These are phyloP conservation scores for Alfaro cultratus DNA, from an alignment of 2,797 vertebrate genomes.

Conservation along the genomic window DNA sequence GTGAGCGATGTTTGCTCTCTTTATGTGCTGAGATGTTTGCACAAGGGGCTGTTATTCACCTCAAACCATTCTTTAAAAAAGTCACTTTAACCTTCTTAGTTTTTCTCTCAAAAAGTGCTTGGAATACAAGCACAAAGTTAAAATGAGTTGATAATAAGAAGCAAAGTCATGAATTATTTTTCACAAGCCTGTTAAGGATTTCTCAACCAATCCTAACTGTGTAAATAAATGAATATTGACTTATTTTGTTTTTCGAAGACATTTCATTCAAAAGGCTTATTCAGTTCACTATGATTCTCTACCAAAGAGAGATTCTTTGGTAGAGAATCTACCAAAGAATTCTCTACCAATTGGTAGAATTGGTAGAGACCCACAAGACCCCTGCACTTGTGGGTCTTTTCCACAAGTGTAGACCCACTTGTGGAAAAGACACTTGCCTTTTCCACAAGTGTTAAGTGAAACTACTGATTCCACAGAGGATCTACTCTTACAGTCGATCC, in stretches of 20 bases:
- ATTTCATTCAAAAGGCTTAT: background rate
- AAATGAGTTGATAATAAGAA: conserved; percentile 10
- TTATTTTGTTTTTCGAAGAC: background rate
- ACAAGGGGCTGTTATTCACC: conserved; percentile 39
- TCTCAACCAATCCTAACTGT: background rate
- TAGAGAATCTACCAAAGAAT: too few relatives aligned
- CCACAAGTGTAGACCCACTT: too few relatives aligned
- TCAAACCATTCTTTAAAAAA: conserved; percentile 59
- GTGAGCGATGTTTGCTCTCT: conserved; percentile 51
- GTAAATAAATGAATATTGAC: background rate
- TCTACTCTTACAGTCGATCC: conserved; percentile 7
- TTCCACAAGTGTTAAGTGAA: conserved; percentile 16
- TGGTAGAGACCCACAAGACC: too few relatives aligned
- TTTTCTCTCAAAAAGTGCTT: conserved; percentile 5
- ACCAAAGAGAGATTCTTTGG: too few relatives aligned
- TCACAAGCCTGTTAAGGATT: too few relatives aligned
- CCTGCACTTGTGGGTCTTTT: too few relatives aligned
- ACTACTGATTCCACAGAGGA: conserved; percentile 39
- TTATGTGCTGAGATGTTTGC: conserved; percentile 33
- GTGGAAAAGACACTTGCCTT: too few relatives aligned
- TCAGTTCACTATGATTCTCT: background rate
- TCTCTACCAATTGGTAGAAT: too few relatives aligned
- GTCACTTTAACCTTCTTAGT: conserved; percentile 20
- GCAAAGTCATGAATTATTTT: background rate
- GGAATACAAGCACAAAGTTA: conserved; percentile 3